Evolutionary conservation across 1,140 invertebrate genomes (phyloP).

Genomic region (Dolichoris vasculosae): DNA sequence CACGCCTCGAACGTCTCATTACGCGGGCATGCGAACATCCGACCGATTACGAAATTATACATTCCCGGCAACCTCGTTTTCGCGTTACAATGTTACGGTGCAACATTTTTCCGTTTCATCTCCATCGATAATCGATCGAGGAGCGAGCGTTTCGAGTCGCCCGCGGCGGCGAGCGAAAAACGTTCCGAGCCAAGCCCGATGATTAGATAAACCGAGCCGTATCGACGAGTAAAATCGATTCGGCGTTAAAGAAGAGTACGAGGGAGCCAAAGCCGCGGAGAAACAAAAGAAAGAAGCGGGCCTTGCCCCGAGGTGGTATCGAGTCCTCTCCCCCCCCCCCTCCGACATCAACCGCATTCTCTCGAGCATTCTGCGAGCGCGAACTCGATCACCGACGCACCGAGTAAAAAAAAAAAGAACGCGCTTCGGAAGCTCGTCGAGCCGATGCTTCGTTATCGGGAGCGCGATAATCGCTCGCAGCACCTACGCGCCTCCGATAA

Average conservation of each 20-base stretch:
- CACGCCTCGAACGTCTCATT: not conserved
- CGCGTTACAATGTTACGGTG: not conserved
- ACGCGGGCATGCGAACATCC: not conserved
- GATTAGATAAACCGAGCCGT: not conserved
- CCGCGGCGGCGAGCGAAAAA: not conserved
- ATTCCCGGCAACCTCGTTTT: not conserved
- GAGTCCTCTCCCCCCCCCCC: no score
- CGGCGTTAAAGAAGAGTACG: not conserved
- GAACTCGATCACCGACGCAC: no score
- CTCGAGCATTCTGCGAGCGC: no score
- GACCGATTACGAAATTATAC: not conserved
- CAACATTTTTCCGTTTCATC: no score
- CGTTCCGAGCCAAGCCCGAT: not conserved
- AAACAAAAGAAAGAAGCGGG: not conserved
- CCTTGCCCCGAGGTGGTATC: not conserved
- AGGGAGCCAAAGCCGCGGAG: constrained; percentile 35
- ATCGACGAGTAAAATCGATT: constrained; percentile 23
- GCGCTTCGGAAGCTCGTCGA: not conserved
- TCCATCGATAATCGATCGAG: not conserved
- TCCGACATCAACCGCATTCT: no score
- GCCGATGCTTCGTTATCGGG: constrained; percentile 33
- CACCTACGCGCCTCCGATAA: not conserved
- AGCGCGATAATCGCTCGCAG: constrained; percentile 16
- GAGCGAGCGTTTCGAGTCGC: not conserved
- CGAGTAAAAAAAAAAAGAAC: no score